phyloP scores from a whole-genome alignment of 2,888 invertebrate species.

The Agrilus biguttatus region DNA sequence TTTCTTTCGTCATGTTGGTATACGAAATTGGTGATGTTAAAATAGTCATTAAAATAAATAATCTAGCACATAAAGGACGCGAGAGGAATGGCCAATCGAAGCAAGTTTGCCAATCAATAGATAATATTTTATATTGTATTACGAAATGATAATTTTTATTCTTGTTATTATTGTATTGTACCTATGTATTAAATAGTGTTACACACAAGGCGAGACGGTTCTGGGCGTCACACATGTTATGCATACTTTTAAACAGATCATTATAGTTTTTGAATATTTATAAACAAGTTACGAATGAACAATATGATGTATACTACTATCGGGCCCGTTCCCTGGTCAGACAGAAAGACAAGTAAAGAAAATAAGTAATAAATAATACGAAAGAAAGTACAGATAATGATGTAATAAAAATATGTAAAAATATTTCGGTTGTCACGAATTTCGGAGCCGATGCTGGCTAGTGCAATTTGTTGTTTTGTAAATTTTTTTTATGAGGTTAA shows the following conservation, averaged over 20 bases:
- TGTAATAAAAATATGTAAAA: too few relatives aligned
- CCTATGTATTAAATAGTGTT: conserved; percentile 1
- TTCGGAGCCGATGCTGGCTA: conserved; percentile 4
- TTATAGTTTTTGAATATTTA: conserved; percentile 16
- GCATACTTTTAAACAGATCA: conserved; percentile 6
- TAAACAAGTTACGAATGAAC: conserved; percentile 13
- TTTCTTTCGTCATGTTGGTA: conserved; percentile 14
- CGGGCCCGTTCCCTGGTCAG: conserved; percentile 1
- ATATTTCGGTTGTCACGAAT: too few relatives aligned
- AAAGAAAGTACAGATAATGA: too few relatives aligned
- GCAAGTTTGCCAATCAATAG: too few relatives aligned
- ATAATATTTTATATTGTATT: too few relatives aligned
- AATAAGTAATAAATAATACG: too few relatives aligned
- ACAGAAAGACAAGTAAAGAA: too few relatives aligned
- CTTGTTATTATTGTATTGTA: background rate
- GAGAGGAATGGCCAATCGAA: conserved; percentile 2
- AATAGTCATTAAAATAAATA: conserved; percentile 16
- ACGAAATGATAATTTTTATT: too few relatives aligned
- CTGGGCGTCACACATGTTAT: background rate
- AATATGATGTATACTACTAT: conserved; percentile 10
- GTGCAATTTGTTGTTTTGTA: conserved; percentile 11
- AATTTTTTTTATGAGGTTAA: conserved; percentile 5
- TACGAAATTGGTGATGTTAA: conserved; percentile 20
- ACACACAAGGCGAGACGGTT: background rate
- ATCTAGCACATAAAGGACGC: conserved; percentile 9